Base-by-base conservation (phyloP, 2,888 invertebrate genomes). In the Andrena trimmerana region DNA sequence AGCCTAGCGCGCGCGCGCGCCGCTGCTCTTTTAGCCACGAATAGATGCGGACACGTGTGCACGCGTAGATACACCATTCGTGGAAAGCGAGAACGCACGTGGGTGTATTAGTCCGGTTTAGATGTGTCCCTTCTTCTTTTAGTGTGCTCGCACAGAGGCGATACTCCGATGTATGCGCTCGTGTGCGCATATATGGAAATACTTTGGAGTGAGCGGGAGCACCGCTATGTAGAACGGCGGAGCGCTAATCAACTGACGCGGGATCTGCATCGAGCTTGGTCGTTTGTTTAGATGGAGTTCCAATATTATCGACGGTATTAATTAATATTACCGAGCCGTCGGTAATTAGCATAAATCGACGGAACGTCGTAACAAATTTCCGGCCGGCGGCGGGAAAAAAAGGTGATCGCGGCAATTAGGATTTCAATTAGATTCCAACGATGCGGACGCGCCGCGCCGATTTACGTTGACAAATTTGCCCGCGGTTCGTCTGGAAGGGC, bases 261-360 rank as follows among this genome's bases (percentile, higher is more conserved):
- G 88, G 88, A 82, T 81, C 82, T 86, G 87, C 88, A 87, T 86
- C 85, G 88, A 50, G 89, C 83, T 84, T 86, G 90, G 85, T 86
- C 91, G 91, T 93, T 93, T 92, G 91, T 92, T 93, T 92, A 92
- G 92, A 93, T 91, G 85, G 90, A 90, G 91, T 91, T 91, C 92
- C 91, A 91, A 92, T 92, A 92, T 93, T 92, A 92, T 92, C 90
- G 88, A 81, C 86, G 84, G 80, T 87, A 91, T 90, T 90, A 91
- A 91, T 91, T 90, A 89, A 90, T 90, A 91, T 91, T 87, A 89
- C 84, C 83, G 70, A 31, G 73, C 67, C 75, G 71, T 83, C 77
- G 88, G 80, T 75, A 84, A 88, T 86, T 86, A 86, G 83, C 86
- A 78, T 88, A 86, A 86, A 86, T 86, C 81, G 78, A 74, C 72